Conservation (phyloP, 2,888 invertebrate species). For the Xestoiulus laeticollis region DNA sequence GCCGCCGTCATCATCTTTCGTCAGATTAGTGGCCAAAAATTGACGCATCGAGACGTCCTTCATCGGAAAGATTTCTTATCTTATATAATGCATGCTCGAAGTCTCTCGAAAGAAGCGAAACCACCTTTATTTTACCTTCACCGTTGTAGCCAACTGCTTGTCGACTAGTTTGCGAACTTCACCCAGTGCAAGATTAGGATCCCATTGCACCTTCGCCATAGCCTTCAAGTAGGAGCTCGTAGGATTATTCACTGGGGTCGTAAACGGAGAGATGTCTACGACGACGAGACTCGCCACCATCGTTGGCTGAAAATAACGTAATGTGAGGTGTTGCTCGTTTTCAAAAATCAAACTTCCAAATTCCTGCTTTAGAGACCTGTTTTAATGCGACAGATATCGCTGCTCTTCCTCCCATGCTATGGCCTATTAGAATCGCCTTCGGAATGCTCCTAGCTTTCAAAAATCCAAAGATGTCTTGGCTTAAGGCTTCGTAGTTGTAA, state of each 20-base stretch:
- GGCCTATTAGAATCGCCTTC: constrained; percentile 80
- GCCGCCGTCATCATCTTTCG: constrained; percentile 69
- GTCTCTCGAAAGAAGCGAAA: background rate
- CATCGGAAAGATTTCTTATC: constrained; percentile 51
- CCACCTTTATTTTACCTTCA: background rate
- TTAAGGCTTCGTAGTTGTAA: constrained; percentile 79
- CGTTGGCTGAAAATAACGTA: constrained; percentile 56
- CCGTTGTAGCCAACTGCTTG: background rate
- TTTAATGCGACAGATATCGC: constrained; percentile 83
- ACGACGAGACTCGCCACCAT: constrained; percentile 62
- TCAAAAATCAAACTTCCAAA: constrained; percentile 1
- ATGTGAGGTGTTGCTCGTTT: background rate
- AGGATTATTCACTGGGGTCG: constrained; percentile 68
- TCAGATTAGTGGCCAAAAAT: constrained; percentile 87
- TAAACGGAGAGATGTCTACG: constrained; percentile 62
- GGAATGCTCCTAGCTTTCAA: constrained; percentile 72
- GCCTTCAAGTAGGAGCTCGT: constrained; percentile 65
- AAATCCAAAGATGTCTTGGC: constrained; percentile 76
- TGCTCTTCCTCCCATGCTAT: constrained; percentile 95
- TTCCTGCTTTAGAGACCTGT: constrained; percentile 59
- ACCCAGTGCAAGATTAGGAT: constrained; percentile 67
- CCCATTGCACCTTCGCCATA: constrained; percentile 73
- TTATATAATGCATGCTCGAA: background rate
- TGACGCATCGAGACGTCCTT: constrained; percentile 67
- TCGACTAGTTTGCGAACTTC: constrained; percentile 46